Evolutionary conservation across 2,888 invertebrate genomes (phyloP).

Genomic region (Unio delphinus): DNA sequence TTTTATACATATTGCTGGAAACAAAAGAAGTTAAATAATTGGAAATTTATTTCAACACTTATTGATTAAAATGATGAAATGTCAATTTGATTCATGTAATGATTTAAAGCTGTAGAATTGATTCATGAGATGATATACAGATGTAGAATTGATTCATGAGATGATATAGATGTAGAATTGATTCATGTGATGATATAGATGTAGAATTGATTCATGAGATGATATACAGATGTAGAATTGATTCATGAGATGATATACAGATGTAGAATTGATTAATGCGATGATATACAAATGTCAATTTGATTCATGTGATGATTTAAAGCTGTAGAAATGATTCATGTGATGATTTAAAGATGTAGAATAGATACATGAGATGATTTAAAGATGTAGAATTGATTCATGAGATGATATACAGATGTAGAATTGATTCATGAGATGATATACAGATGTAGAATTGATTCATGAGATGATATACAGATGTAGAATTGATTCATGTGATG

Average conservation of each 20-base stretch:
- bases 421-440: neutral
- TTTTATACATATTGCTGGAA: constrained; percentile 87
- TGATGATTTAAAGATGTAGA: neutral
- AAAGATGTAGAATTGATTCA: too few species aligned
- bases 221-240: neutral
- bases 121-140: neutral
- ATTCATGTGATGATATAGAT: neutral
- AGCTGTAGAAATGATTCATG: neutral
- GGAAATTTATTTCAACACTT: neutral
- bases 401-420: neutral
- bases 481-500: neutral
- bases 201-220: neutral
- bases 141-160: neutral
- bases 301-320: neutral
- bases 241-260: neutral
- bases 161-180: neutral
- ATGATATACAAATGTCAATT: neutral
- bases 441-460: neutral
- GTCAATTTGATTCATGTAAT: neutral
- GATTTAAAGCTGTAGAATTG: neutral
- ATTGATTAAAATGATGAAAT: too few species aligned
- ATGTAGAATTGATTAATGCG: neutral
- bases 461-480: neutral
- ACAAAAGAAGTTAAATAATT: constrained; percentile 1
- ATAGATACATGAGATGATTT: too few species aligned